phyloP scores from a whole-genome alignment of 2,797 vertebrate species.

The Chaetodon trifasciatus region DNA sequence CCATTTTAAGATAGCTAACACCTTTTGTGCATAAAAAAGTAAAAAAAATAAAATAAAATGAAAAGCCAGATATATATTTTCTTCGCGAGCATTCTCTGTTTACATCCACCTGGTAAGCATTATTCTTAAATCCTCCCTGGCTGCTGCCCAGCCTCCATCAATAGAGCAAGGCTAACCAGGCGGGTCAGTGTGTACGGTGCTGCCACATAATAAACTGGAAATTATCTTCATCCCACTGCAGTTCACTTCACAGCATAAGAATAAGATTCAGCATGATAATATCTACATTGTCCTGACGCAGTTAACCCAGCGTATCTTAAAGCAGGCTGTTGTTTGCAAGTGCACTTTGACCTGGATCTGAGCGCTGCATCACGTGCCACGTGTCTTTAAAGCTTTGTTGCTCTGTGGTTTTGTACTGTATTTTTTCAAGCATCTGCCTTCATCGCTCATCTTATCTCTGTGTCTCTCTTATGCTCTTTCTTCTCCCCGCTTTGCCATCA shows the following conservation, averaged over 20 bases:
- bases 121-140: constrained; percentile 37
- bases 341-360: constrained; percentile 10
- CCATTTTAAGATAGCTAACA: not conserved
- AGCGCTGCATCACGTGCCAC: constrained; percentile 26
- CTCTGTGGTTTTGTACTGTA: constrained; percentile 60
- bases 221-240: not conserved
- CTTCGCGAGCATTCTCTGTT: not conserved
- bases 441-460: constrained; percentile 74
- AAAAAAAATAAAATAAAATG: constrained; percentile 12
- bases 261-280: not conserved
- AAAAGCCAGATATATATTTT: not conserved
- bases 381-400: constrained; percentile 48
- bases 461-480: constrained; percentile 73
- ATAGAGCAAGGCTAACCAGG: constrained; percentile 31
- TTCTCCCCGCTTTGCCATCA: constrained; percentile 87
- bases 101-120: constrained; percentile 5
- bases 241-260: not conserved
- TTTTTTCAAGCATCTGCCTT: constrained; percentile 62
- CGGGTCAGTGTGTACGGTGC: constrained; percentile 15
- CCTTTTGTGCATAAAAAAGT: not conserved
- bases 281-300: not conserved
- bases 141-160: constrained; percentile 31
- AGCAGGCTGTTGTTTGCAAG: constrained; percentile 13
- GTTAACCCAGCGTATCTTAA: not conserved
- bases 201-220: not conserved